A percentile compares a stretch with the other conserved stretches of the same genome.
These are phyloP conservation scores for Pocillopora verrucosa DNA, from an alignment of 64 coral and sea anemone genomes.

Conservation along the genomic window DNA sequence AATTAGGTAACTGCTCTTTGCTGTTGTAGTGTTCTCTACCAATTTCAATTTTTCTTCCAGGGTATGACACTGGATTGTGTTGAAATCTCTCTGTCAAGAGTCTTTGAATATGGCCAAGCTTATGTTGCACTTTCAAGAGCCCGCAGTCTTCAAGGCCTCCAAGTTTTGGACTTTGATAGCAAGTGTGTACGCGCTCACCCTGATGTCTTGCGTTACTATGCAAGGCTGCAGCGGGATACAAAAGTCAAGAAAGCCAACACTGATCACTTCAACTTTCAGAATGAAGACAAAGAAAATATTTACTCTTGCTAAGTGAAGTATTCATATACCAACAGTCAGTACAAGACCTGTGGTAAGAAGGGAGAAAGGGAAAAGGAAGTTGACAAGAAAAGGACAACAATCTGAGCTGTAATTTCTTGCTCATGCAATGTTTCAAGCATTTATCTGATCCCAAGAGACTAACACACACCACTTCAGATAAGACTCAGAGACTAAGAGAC, in stretches of 20 bases:
- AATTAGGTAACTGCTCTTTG: background rate
- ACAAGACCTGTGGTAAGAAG: no score
- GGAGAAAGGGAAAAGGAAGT: no score
- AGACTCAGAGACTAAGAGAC: no score
- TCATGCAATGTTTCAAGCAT: no score
- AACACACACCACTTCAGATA: no score
- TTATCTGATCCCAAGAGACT: no score
- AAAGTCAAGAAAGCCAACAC: slow-evolving; percentile 9
- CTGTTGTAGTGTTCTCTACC: background rate
- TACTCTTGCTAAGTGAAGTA: background rate
- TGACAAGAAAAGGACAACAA: no score
- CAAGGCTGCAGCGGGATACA: slow-evolving; percentile 61
- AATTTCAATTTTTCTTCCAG: slow-evolving; percentile 30
- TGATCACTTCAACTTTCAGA: slow-evolving; percentile 16
- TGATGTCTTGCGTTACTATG: slow-evolving; percentile 86
- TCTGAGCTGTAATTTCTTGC: no score
- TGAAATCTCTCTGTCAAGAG: slow-evolving; percentile 95
- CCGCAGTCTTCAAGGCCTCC: slow-evolving; percentile 80
- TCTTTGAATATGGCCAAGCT: slow-evolving; percentile 97
- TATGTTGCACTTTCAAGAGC: slow-evolving; percentile 97
- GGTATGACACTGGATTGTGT: slow-evolving; percentile 99
- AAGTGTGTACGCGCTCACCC: slow-evolving; percentile 93
- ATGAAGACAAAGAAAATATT: slow-evolving; percentile 48
- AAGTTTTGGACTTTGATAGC: slow-evolving; percentile 89
- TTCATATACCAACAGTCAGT: no score